Base-by-base conservation (phyloP, 2,797 vertebrate genomes). In the Antrozous pallidus region DNA sequence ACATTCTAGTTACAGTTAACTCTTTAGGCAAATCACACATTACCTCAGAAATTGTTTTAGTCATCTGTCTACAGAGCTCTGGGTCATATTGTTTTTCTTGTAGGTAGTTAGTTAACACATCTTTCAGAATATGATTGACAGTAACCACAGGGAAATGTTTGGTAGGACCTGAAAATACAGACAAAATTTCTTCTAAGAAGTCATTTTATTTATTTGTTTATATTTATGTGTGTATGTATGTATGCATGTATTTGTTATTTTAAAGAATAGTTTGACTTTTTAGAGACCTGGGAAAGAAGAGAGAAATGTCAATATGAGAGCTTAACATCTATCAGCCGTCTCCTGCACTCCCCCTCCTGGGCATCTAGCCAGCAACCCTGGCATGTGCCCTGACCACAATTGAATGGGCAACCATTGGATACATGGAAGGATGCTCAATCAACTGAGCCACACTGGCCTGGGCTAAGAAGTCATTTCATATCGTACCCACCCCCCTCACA, bases 31-130 rank as follows among this genome's bases (percentile, higher is more conserved):
- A 92, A 83, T 40, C 24, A 33, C 4, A 22, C 22, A 82, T 91
- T 97, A 99, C 99, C 99, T 99, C 99, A 31, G 98, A 98, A 85
- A 99, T 97, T 0, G 98, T 99, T 97, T 98, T 98, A 33, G 98
- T 98, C 99, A 99, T 98, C 91, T 99, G 98, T 94, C 98, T 98
- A 96, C 99, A 99, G 80, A 98, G 97, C 47, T 98, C 98, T 0
- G 98, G 98, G 95, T 99, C 99, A 90, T 99, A 99, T 70, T 97
- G 97, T 97, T 98, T 98, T 88, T 99, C 98, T 95, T 98, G 98
- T 65, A 99, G 98, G 92, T 98, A 98, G 93, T 90, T 98, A 33
- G 96, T 98, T 45, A 99, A 97, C 49, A 99, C 99, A 0, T 99
- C 99, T 97, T 98, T 98, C 97, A 99, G 97, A 96, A 99, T 99